Conservation (phyloP, 2,888 invertebrate genomes). For the Blera fallax region DNA sequence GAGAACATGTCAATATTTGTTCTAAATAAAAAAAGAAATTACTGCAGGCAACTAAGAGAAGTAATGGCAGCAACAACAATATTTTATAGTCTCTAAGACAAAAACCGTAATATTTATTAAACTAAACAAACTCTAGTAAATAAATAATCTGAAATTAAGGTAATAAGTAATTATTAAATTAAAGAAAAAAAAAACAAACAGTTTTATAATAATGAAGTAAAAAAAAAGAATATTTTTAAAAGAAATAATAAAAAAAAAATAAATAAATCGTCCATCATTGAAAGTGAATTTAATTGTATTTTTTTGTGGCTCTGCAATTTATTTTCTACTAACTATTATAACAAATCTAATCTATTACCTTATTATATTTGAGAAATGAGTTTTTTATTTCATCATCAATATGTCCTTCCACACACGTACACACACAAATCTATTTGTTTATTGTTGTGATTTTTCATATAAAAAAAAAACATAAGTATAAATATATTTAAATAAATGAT, state of each 20-base stretch:
- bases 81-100: conserved; percentile 72
- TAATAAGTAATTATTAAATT: conserved; percentile 29
- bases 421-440: conserved; percentile 70
- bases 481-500: conserved; percentile 57
- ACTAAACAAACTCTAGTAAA: conserved; percentile 59
- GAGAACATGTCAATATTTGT: conserved; percentile 15
- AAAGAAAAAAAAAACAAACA: conserved; percentile 37
- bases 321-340: conserved; percentile 54
- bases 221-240: conserved; percentile 41
- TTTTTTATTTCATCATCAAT: conserved; percentile 61
- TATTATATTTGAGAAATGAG: conserved; percentile 60
- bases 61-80: conserved; percentile 59
- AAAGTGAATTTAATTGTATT: conserved; percentile 71
- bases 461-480: conserved; percentile 26
- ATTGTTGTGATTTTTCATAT: conserved; percentile 70
- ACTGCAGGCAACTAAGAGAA: conserved; percentile 19
- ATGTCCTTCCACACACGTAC: conserved; percentile 65
- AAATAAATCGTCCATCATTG: conserved; percentile 72
- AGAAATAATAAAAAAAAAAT: conserved; percentile 25
- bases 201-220: conserved; percentile 59
- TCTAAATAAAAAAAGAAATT: conserved; percentile 4
- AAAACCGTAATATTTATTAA: conserved; percentile 70
- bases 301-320: conserved; percentile 65
- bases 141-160: conserved; percentile 58
- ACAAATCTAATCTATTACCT: conserved; percentile 38